phyloP scores from a whole-genome alignment of 2,113 vertebrate genomes.

The Trogon melanurus region DNA sequence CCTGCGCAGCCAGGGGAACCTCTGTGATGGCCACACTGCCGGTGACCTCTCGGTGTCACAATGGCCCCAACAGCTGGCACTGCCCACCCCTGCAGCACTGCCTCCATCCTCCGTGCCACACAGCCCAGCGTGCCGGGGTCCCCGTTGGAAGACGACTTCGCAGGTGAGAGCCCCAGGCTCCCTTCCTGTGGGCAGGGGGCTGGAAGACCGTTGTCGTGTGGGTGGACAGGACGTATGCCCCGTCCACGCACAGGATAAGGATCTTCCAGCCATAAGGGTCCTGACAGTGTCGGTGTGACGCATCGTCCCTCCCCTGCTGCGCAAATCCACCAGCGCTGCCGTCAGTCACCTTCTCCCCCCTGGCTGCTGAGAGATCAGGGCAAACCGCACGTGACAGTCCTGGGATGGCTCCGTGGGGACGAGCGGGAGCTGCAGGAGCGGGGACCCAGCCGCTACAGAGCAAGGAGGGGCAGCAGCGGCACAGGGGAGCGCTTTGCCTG shows the following conservation, averaged over 20 bases:
- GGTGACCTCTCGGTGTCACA: neutral
- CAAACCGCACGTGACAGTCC: accelerated
- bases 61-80: neutral
- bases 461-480: neutral
- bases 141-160: accelerated
- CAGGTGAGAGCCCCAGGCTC: neutral
- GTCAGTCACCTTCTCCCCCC: accelerated
- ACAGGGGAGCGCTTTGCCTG: accelerated
- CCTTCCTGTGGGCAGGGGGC: neutral
- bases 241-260: too few relatives aligned
- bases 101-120: neutral
- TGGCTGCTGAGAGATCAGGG: neutral
- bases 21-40: neutral
- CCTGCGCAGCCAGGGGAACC: neutral
- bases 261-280: too few relatives aligned
- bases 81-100: accelerated
- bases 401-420: accelerated
- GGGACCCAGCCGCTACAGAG: accelerated
- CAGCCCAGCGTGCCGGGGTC: accelerated
- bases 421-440: accelerated
- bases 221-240: neutral
- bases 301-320: neutral
- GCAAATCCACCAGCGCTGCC: accelerated
- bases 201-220: neutral
- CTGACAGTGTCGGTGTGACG: accelerated